These are phyloP conservation scores for Rousettus leschenaultii DNA, from an alignment of 2,113 vertebrate species.

Conservation along the genomic window DNA sequence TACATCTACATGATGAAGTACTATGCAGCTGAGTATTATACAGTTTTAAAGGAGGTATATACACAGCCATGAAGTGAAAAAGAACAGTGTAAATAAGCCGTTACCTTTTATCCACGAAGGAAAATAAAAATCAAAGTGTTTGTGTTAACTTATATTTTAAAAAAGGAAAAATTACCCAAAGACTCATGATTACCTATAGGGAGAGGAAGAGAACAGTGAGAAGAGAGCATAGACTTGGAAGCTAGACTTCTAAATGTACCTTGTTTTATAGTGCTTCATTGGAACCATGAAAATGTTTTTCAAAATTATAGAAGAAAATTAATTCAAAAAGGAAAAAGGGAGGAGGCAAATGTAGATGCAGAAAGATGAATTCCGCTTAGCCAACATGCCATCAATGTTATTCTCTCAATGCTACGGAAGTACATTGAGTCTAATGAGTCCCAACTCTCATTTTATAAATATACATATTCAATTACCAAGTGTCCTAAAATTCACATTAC, in stretches of 20 bases:
- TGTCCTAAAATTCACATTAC: neutral
- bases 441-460: neutral
- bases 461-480: neutral
- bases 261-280: neutral
- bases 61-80: neutral
- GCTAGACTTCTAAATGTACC: neutral
- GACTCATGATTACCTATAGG: neutral
- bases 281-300: constrained; percentile 1
- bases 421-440: neutral
- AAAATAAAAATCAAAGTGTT: neutral
- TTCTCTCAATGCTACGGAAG: neutral
- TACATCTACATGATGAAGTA: neutral
- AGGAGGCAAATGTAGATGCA: neutral
- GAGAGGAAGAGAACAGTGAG: neutral
- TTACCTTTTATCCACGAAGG: neutral
- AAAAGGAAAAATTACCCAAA: constrained; percentile 6
- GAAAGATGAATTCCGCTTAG: neutral
- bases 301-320: neutral
- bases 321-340: neutral
- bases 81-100: neutral
- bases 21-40: neutral
- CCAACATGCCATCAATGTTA: neutral
- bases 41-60: neutral
- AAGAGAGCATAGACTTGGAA: neutral
- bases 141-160: neutral